Base-by-base conservation (phyloP, 2,113 vertebrate genomes). In the Lipotes vexillifer region DNA sequence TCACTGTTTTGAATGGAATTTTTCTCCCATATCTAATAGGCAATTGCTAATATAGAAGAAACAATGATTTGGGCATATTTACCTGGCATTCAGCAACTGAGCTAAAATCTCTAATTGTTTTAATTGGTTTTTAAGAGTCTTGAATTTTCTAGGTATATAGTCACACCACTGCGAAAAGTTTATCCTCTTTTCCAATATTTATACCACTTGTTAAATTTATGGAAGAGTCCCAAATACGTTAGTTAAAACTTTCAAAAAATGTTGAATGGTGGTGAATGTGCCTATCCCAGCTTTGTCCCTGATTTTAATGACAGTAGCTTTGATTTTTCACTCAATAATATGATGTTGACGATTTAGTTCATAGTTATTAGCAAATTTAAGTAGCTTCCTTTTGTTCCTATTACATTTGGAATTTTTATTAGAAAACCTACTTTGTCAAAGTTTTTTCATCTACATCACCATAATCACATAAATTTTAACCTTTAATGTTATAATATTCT, bases 401-500 rank as follows among this genome's bases (percentile, higher is more conserved):
- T 87, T 86, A 44, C 36, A 87, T 41, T 94, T 96, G 59, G 27
- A 86, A 69, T 89, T 85, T 88, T 74, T 75, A 89, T 74, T 94
- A 71, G 74, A 90, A 96, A 92, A n/a, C 38, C 63, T 94, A 63
- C 33, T 91, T 82, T 74, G 29, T 82, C 89, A 21, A 38, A 68
- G 52, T 33, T 74, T 77, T 80, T 88, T 31, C 41, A 97, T 68
- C 33, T 84, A 57, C 61, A 65, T 83, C 84, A 49, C 14, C 49
- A 74, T 27, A 29, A 68, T 84, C 57, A 66, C 17, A 77, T 82
- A 82, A 66, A 31, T 89, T 71, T 94, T 93, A 83, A 90, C 55
- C 10, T 96, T 91, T 63, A 55, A 82, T 72, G 75, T 66, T 21
- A 52, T 94, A 72, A 87, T 63, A 71, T 81, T 86, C 14, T 74